Evolutionary conservation across 2,113 vertebrate genomes (phyloP).

Genomic region (Cyanoliseus patagonus): DNA sequence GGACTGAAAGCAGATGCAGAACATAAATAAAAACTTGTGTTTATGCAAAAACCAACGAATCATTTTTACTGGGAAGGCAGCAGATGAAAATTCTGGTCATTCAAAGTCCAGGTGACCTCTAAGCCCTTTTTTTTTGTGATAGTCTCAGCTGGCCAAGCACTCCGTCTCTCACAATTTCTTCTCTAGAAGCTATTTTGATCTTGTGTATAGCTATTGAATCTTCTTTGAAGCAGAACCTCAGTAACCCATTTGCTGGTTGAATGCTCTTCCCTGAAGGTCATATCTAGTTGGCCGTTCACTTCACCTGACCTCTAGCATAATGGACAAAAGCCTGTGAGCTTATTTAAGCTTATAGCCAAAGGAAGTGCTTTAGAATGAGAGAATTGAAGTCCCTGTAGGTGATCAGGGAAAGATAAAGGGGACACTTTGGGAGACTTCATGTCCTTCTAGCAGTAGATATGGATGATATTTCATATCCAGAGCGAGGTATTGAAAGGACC

Average conservation of each 20-base stretch:
- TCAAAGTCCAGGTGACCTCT: not conserved
- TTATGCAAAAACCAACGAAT: not conserved
- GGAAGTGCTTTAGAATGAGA: not conserved
- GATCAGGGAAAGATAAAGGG: not conserved
- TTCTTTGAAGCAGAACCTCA: slow-evolving; percentile 43
- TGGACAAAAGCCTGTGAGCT: not conserved
- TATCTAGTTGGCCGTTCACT: not conserved
- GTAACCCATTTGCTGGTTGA: slow-evolving; percentile 48
- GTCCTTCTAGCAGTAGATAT: not conserved
- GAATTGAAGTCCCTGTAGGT: not conserved
- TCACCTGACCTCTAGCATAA: not conserved
- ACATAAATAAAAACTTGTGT: not conserved
- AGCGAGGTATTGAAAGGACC: not conserved
- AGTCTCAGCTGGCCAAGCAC: not conserved
- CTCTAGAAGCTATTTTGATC: not conserved
- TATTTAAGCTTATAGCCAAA: not conserved
- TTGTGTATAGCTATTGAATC: not conserved
- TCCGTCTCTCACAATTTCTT: not conserved
- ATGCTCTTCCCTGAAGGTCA: slow-evolving; percentile 35
- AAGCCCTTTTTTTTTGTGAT: not conserved
- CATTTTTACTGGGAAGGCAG: not conserved
- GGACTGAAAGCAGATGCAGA: not conserved
- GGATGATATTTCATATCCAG: not conserved
- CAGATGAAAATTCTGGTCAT: not conserved
- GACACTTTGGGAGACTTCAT: not conserved